Base-by-base conservation (phyloP, 2,113 vertebrate genomes). In the Nyctibius bracteatus region DNA sequence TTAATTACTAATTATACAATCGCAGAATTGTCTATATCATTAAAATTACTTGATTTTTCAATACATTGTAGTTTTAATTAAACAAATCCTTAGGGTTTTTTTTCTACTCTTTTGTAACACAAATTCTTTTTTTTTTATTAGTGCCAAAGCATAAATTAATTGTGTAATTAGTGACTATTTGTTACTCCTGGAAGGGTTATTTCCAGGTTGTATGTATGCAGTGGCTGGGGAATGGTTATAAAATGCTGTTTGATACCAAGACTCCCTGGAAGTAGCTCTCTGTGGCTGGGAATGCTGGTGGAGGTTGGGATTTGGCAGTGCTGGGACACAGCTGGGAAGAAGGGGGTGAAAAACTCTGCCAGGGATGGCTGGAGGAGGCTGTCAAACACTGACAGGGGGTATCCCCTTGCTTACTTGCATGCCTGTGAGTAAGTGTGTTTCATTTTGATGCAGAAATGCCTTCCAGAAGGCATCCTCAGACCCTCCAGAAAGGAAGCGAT, bases 1-100 rank as follows among this genome's bases (percentile, higher is more conserved):
- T 96, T 94, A 96, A 74, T 95, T 93, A 90, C 94, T 97, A 96
- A 96, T 96, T 96, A 96, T 86, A 81, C 70, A 88, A 85, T 68
- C 8, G 28, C 25, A 52, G 77, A 57, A 87, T 95, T 97, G 96
- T 95, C 89, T 96, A 67, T 91, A 82, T 39, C 63, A 77, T 96
- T 88, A 90, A 81, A 96, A 94, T 96, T 95, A 93, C 94, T 96
- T 96, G 63, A 2, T 47, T 84, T 94, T 95, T 94, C 95, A 95
- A 77, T 95, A 96, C 87, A 31, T 27, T 95, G 83, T 94, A 25
- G 37, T 57, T 91, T 92, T 96, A 97, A 96, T 96, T 97, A 95
- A 96, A 96, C 71, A 92, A 92, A 91, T 94, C 78, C 91, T 95
- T 96, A 93, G 67, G 74, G 73, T 92, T 90, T 90, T 93, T 86